Percentiles rank a stretch among this genome's conserved stretches.
Evolutionary conservation across 2,797 vertebrate species (phyloP).

Genomic region (Erithacus rubecula): DNA sequence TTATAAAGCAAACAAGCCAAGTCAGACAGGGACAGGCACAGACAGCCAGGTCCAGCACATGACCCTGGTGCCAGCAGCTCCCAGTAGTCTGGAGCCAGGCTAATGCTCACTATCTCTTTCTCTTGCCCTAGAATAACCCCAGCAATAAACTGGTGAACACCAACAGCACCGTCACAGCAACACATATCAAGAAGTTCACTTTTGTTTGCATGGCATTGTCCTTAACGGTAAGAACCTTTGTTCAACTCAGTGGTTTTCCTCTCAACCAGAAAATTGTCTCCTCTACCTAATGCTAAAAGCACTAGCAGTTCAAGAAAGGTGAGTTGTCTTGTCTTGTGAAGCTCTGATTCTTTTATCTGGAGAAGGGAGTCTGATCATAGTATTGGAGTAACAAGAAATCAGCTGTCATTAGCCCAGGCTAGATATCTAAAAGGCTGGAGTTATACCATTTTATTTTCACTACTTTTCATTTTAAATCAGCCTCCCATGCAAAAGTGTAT

Average conservation of each 20-base stretch:
- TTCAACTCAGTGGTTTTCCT: not conserved
- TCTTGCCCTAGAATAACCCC: slow-evolving; percentile 87
- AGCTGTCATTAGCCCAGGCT: not conserved
- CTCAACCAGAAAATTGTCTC: not conserved
- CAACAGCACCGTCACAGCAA: slow-evolving; percentile 82
- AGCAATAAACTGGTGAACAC: slow-evolving; percentile 88
- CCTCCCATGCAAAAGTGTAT: not conserved
- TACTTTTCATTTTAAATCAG: not conserved
- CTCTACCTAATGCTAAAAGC: not conserved
- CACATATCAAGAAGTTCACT: slow-evolving; percentile 96
- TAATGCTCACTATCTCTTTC: slow-evolving; percentile 40
- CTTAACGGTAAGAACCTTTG: slow-evolving; percentile 85
- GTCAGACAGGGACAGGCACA: not conserved
- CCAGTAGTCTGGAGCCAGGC: not conserved
- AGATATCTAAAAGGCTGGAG: not conserved
- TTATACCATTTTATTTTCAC: not conserved
- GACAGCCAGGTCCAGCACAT: not conserved
- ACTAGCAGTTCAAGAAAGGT: not conserved
- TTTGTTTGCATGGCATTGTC: slow-evolving; percentile 93
- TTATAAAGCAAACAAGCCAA: slow-evolving; percentile 11
- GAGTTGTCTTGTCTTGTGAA: slow-evolving; percentile 1
- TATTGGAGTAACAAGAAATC: not conserved
- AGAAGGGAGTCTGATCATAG: not conserved
- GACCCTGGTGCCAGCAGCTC: not conserved
- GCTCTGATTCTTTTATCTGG: not conserved